phyloP scores from a whole-genome alignment of 2,113 vertebrate species.

The Gymnogyps californianus region DNA sequence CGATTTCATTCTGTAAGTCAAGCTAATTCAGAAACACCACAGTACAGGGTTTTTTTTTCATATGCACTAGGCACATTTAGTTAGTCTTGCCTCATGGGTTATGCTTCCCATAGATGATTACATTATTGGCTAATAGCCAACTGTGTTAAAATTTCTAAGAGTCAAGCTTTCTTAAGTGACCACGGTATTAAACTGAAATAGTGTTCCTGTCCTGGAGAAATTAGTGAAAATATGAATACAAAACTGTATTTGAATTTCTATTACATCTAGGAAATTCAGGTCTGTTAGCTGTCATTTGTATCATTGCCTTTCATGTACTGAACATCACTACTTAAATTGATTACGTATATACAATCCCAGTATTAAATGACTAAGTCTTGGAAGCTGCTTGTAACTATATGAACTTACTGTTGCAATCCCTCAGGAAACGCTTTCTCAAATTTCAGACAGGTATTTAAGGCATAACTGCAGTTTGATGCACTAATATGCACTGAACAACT shows the following conservation, averaged over 20 bases:
- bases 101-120: background rate
- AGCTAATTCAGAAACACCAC: background rate
- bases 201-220: background rate
- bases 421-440: background rate
- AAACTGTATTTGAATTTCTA: background rate
- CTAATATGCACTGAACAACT: background rate
- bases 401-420: background rate
- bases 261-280: background rate
- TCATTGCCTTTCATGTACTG: background rate
- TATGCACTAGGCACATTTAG: background rate
- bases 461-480: background rate
- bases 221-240: background rate
- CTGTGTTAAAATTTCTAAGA: background rate
- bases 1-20: background rate
- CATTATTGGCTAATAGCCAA: background rate
- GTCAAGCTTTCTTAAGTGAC: background rate
- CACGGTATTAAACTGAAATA: background rate
- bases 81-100: background rate
- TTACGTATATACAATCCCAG: background rate
- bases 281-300: background rate
- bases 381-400: background rate
- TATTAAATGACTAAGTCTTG: background rate
- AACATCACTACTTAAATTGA: accelerated
- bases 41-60: background rate
- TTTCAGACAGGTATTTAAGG: background rate